These are phyloP conservation scores for Xyrauchen texanus DNA, from an alignment of 2,113 vertebrate species.

Conservation along the genomic window DNA sequence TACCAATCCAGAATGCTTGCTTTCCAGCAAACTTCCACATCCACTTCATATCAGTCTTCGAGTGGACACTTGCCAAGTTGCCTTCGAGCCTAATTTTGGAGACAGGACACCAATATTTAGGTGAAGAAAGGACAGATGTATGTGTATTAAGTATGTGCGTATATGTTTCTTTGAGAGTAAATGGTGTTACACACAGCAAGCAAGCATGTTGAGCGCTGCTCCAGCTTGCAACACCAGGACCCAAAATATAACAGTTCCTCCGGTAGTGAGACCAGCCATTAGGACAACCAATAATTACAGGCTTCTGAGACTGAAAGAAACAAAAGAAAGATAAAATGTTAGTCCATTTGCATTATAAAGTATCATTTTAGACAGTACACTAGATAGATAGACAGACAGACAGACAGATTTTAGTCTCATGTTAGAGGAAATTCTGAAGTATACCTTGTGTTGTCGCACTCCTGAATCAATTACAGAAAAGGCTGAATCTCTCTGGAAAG, in stretches of 20 bases:
- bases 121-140: conserved; percentile 25
- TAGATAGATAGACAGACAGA: too few species aligned
- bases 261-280: conserved; percentile 65
- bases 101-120: neutral
- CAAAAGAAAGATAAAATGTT: neutral
- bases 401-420: too few species aligned
- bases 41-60: conserved; percentile 69
- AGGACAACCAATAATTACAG: conserved; percentile 59
- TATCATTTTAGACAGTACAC: too few species aligned
- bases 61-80: conserved; percentile 71
- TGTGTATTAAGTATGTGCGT: conserved; percentile 37
- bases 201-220: conserved; percentile 68
- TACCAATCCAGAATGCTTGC: conserved; percentile 75
- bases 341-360: neutral
- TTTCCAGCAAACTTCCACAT: conserved; percentile 73
- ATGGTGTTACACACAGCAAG: conserved; percentile 61
- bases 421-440: neutral
- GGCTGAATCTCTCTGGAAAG: conserved; percentile 57
- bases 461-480: conserved; percentile 23
- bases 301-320: conserved; percentile 47
- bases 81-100: conserved; percentile 68
- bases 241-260: conserved; percentile 65
- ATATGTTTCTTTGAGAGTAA: neutral
- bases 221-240: conserved; percentile 67
- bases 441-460: conserved; percentile 56